Percentiles rank a stretch among this genome's conserved stretches.
These are phyloP conservation scores for Eupithecia exiguata DNA, from an alignment of 2,888 invertebrate genomes.

Conservation along the genomic window DNA sequence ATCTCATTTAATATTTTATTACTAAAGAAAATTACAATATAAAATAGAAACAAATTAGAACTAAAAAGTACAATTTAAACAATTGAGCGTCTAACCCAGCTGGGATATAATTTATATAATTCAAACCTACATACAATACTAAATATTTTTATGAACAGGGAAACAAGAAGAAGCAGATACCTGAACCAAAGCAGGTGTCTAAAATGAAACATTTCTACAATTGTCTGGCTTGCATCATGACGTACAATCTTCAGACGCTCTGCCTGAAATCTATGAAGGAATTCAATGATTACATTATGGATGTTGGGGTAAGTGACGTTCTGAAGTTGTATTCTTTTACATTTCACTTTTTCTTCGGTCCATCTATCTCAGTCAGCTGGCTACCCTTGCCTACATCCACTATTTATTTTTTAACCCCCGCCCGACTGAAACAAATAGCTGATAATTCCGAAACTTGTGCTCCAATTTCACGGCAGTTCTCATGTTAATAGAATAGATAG, in stretches of 20 bases:
- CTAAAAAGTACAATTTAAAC: no score
- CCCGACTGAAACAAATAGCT: no score
- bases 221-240: conserved; percentile 94
- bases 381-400: no score
- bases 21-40: no score
- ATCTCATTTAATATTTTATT: no score
- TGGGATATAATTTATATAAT: no score
- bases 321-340: neutral
- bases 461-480: no score
- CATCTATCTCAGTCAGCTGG: neutral
- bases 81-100: no score
- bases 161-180: conserved; percentile 86
- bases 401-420: no score
- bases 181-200: conserved; percentile 85
- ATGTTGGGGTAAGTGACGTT: conserved; percentile 86
- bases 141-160: conserved; percentile 73
- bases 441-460: no score
- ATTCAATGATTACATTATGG: conserved; percentile 90
- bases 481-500: no score
- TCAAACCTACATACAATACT: neutral
- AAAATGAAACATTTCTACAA: conserved; percentile 91
- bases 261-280: conserved; percentile 91
- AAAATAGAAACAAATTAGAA: no score
- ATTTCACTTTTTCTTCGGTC: neutral
- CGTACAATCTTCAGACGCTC: conserved; percentile 91